Conservation (phyloP, 2,888 invertebrate genomes). For the Germaria angustata region DNA sequence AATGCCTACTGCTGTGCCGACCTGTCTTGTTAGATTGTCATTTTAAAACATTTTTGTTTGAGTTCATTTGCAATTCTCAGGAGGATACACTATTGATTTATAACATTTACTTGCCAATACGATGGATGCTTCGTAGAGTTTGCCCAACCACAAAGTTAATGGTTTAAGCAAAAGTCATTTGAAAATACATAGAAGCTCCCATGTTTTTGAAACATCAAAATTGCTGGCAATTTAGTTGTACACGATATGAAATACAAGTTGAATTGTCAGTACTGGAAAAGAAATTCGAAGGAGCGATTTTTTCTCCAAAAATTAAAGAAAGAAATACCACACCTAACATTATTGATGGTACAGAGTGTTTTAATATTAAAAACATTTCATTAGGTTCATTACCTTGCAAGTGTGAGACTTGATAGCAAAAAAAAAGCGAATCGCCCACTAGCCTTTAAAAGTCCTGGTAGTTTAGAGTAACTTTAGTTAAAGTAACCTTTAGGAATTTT, state of each 20-base stretch:
- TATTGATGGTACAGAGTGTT: too few species aligned
- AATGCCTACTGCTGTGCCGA: conserved; percentile 54
- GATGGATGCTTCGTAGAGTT: conserved; percentile 2
- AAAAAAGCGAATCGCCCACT: too few species aligned
- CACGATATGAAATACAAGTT: too few species aligned
- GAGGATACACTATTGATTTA: conserved; percentile 42
- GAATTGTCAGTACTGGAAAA: not conserved
- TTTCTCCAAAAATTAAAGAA: too few species aligned
- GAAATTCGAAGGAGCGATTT: not conserved
- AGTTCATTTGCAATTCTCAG: conserved; percentile 62
- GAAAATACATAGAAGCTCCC: not conserved
- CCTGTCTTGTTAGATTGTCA: conserved; percentile 63
- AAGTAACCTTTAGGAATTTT: too few species aligned
- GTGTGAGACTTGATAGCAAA: too few species aligned
- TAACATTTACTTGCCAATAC: conserved; percentile 19
- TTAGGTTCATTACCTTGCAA: too few species aligned
- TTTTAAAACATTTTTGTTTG: conserved; percentile 57
- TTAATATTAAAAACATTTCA: too few species aligned
- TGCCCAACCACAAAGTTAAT: not conserved
- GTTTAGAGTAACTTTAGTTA: too few species aligned
- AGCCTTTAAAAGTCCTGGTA: too few species aligned
- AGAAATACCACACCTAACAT: too few species aligned
- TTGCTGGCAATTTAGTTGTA: not conserved
- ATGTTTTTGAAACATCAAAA: not conserved
- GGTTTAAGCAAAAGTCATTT: not conserved